phyloP scores from a whole-genome alignment of 2,113 vertebrate genomes.

The Nesogale talazaci region DNA sequence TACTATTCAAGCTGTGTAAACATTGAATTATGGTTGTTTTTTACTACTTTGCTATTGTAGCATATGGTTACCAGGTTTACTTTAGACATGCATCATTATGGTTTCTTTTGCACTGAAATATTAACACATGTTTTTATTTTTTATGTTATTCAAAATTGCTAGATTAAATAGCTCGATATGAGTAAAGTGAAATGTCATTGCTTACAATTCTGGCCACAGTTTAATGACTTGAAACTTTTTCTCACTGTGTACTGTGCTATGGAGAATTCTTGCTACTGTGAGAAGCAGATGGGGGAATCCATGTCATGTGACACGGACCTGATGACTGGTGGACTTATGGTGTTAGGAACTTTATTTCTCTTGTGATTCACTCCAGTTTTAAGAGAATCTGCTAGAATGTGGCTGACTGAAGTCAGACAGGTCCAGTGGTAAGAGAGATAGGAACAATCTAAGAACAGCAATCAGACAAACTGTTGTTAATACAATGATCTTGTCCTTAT shows the following conservation, averaged over 20 bases:
- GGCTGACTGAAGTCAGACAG: slow-evolving; percentile 67
- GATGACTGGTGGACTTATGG: slow-evolving; percentile 60
- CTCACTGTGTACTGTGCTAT: slow-evolving; percentile 8
- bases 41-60: not conserved
- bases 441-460: slow-evolving; percentile 70
- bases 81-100: slow-evolving; percentile 3
- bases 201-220: slow-evolving; percentile 23
- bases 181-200: not conserved
- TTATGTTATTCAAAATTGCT: not conserved
- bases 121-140: not conserved
- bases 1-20: not conserved
- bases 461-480: slow-evolving; percentile 65
- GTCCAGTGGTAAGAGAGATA: slow-evolving; percentile 72
- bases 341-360: slow-evolving; percentile 62
- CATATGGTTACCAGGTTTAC: not conserved
- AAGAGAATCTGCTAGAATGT: slow-evolving; percentile 70
- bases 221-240: not conserved
- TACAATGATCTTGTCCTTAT: slow-evolving; percentile 79
- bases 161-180: not conserved
- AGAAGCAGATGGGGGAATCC: slow-evolving; percentile 23
- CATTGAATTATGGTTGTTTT: slow-evolving; percentile 1
- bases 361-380: slow-evolving; percentile 77
- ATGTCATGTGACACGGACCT: slow-evolving; percentile 46
- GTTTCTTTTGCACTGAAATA: slow-evolving; percentile 18
- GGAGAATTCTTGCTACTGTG: slow-evolving; percentile 60